Base-by-base conservation (phyloP, 2,888 invertebrate genomes). In the Drosophila sordidula region DNA sequence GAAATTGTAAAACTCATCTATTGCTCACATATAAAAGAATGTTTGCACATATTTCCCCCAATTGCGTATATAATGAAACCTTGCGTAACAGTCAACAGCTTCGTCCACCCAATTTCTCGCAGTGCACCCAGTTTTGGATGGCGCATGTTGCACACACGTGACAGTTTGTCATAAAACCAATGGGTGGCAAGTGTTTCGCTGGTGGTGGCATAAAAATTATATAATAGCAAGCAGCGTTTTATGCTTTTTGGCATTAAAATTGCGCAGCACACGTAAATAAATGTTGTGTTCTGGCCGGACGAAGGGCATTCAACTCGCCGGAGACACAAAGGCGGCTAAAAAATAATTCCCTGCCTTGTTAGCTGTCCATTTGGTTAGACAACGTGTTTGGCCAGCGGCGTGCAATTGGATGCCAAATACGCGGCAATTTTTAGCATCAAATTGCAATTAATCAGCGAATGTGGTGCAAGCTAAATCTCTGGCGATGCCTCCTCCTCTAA, bases 381-480 rank as follows among this genome's bases (percentile, higher is more conserved):
- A 56, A 25, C 63, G 51, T 49, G 55, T 39, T 68, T 51, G 50
- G 57, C 32, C 32, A 34, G 44, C 11, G 44, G 38, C 36, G 39
- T 47, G 47, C 65, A 32, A 52, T 62, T 58, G 29, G 56, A 46
- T 51, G 58, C 54, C 65, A 81, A 79, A 67, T 66, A 64, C 57
- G 46, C 25, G 3, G 76, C 83, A 86, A 83, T 84, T 84, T 82
- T 86, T 84, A 86, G 83, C 83, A 86, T 84, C 78, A 86, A 84
- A 84, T 84, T 76, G 83, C 74, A 86, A 84, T 84, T 86, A 84
- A 86, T 84, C 87, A 78, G 49, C 25, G 45, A 64, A 61, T 71
- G 69, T 38, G 58, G 63, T 65, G 62, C 56, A 66, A 44, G 47
- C 73, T 22, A 62, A 61, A 61, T 59, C 59, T 59, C 69, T 59